phyloP scores from a whole-genome alignment of 2,888 invertebrate genomes.

The Rhingia rostrata region DNA sequence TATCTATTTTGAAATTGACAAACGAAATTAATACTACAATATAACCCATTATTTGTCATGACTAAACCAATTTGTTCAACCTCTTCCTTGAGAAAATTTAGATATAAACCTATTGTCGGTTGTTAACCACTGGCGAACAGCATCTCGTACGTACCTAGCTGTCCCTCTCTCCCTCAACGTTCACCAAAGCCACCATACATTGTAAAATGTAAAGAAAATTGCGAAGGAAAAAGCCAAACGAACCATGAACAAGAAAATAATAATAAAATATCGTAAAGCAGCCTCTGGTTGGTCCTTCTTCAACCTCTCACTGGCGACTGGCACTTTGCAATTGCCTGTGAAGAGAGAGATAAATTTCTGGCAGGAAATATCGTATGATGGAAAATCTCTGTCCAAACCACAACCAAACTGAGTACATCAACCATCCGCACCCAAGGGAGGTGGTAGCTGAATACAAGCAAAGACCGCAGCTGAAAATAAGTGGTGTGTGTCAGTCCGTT shows the following conservation, averaged over 20 bases:
- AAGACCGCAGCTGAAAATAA: not conserved
- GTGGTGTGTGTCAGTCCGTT: conserved; percentile 22
- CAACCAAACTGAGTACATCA: conserved; percentile 20
- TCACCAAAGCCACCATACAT: not conserved
- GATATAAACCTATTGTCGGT: not conserved
- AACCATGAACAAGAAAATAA: conserved; percentile 48
- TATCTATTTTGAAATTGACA: conserved; percentile 5
- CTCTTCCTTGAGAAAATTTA: not conserved
- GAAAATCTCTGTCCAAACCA: conserved; percentile 59
- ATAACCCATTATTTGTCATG: conserved; percentile 28
- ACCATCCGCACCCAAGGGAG: conserved; percentile 1
- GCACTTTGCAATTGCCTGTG: conserved; percentile 62
- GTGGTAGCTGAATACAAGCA: not conserved
- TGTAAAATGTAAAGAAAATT: conserved; percentile 23
- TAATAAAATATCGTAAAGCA: not conserved
- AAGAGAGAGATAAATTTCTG: conserved; percentile 47
- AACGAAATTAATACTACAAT: conserved; percentile 13
- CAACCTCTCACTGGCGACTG: conserved; percentile 35
- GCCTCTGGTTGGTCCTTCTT: not conserved
- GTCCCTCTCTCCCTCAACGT: not conserved
- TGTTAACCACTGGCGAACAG: conserved; percentile 1
- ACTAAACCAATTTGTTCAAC: conserved; percentile 32
- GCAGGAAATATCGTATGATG: conserved; percentile 62
- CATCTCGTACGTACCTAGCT: not conserved
- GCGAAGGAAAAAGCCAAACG: conserved; percentile 22